phyloP scores from a whole-genome alignment of 2,113 vertebrate species.

The Spea multiplicata region DNA sequence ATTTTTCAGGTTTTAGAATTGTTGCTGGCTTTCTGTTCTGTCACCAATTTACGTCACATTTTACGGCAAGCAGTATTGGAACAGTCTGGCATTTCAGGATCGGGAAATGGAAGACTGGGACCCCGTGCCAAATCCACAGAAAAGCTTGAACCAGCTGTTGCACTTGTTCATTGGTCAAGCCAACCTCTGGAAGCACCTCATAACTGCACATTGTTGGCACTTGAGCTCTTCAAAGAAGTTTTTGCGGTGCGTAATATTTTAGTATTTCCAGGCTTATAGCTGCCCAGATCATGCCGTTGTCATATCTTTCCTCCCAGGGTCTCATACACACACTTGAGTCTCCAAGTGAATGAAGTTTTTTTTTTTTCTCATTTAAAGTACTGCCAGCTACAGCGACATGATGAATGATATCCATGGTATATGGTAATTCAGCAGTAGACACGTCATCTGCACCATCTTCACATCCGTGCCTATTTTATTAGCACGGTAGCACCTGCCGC shows the following conservation, averaged over 20 bases:
- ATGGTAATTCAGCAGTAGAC: too few species aligned
- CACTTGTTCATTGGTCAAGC: constrained; percentile 83
- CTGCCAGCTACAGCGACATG: too few species aligned
- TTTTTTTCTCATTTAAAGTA: too few species aligned
- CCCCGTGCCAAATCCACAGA: constrained; percentile 57
- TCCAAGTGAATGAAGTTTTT: too few species aligned
- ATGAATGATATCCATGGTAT: too few species aligned
- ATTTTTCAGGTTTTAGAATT: constrained; percentile 87
- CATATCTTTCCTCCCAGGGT: too few species aligned
- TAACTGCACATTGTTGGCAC: constrained; percentile 74
- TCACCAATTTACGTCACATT: constrained; percentile 74
- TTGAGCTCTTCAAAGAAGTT: constrained; percentile 82
- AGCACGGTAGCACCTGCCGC: too few species aligned
- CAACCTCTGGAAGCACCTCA: constrained; percentile 78
- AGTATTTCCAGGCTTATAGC: too few species aligned
- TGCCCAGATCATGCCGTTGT: too few species aligned
- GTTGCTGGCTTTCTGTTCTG: constrained; percentile 88
- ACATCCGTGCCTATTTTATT: too few species aligned
- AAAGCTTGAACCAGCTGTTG: constrained; percentile 68
- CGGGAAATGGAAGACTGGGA: constrained; percentile 56
- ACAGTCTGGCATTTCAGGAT: constrained; percentile 59
- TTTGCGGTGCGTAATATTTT: constrained; percentile 71
- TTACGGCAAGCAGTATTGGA: constrained; percentile 79
- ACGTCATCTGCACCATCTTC: too few species aligned
- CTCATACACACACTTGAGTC: too few species aligned